phyloP scores from a whole-genome alignment of 1,140 invertebrate species.

The Euwallacea fornicatus region DNA sequence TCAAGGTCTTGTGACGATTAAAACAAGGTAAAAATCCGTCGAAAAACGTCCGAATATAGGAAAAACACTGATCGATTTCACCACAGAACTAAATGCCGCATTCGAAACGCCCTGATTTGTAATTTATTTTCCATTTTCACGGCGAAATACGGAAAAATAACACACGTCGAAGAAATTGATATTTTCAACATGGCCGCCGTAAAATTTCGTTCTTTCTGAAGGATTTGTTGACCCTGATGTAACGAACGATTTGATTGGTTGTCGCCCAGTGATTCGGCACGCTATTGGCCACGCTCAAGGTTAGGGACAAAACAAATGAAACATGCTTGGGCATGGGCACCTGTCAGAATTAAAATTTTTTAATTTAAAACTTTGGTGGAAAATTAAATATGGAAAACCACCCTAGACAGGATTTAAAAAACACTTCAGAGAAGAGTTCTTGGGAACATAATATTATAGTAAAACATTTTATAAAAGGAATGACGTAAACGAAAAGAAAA shows the following conservation, averaged over 20 bases:
- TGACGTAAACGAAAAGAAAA: no score
- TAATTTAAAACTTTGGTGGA: no score
- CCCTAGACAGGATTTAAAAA: no score
- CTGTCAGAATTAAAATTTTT: conserved; percentile 43
- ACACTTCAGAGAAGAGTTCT: no score
- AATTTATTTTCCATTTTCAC: conserved; percentile 37
- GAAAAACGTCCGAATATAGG: conserved; percentile 27
- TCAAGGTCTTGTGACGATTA: conserved; percentile 51
- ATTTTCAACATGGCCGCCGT: conserved; percentile 55
- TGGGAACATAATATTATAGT: no score
- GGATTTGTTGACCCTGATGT: conserved; percentile 55
- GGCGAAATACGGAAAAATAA: conserved; percentile 46
- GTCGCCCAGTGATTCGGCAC: conserved; percentile 40
- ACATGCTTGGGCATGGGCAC: conserved; percentile 48
- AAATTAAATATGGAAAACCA: no score
- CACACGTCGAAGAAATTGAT: conserved; percentile 53
- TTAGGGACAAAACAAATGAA: conserved; percentile 47
- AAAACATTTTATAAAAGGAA: no score
- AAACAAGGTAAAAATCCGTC: conserved; percentile 46
- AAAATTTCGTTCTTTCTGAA: conserved; percentile 52
- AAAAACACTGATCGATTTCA: conserved; percentile 13
- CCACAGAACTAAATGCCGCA: not conserved
- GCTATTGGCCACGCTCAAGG: conserved; percentile 52
- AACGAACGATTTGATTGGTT: conserved; percentile 49
- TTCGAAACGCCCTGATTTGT: not conserved